Percentiles rank a stretch among this genome's conserved stretches.
phyloP scores from a whole-genome alignment of 2,113 vertebrate genomes.

The Neofelis nebulosa region DNA sequence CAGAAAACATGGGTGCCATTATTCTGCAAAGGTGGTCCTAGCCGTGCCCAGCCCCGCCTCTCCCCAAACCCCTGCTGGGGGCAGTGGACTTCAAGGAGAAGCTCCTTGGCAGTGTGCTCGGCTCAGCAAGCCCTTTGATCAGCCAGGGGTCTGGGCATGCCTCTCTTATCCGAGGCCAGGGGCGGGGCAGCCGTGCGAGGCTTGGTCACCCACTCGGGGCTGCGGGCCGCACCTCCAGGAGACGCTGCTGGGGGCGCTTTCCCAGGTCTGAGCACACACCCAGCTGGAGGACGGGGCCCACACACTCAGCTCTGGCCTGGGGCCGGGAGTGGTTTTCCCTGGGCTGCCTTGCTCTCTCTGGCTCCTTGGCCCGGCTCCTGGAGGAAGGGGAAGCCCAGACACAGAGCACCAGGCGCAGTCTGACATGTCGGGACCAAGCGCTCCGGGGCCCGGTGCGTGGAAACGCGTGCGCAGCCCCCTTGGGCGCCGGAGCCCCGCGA shows the following conservation, averaged over 20 bases:
- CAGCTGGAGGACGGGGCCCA: not conserved
- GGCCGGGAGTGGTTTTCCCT: rapidly evolving
- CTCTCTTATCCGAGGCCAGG: not conserved
- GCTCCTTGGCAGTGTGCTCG: not conserved
- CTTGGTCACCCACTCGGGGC: not conserved
- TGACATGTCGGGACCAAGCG: not conserved
- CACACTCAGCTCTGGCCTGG: not conserved
- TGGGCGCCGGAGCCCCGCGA: rapidly evolving
- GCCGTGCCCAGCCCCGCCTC: not conserved
- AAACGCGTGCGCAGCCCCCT: not conserved
- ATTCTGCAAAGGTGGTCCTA: not conserved
- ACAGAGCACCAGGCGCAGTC: rapidly evolving
- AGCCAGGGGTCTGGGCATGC: not conserved
- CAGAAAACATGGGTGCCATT: rapidly evolving
- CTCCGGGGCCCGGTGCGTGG: rapidly evolving
- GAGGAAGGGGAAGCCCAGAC: not conserved
- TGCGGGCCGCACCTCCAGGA: not conserved
- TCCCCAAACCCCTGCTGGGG: not conserved
- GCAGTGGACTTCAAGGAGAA: not conserved
- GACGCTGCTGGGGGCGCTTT: not conserved
- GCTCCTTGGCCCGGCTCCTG: not conserved
- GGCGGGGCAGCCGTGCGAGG: not conserved
- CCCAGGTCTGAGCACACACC: not conserved
- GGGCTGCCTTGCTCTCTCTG: not conserved
- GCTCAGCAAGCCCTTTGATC: not conserved